Conservation (phyloP, 1,140 invertebrate species). For the Tetraneura akinire region DNA sequence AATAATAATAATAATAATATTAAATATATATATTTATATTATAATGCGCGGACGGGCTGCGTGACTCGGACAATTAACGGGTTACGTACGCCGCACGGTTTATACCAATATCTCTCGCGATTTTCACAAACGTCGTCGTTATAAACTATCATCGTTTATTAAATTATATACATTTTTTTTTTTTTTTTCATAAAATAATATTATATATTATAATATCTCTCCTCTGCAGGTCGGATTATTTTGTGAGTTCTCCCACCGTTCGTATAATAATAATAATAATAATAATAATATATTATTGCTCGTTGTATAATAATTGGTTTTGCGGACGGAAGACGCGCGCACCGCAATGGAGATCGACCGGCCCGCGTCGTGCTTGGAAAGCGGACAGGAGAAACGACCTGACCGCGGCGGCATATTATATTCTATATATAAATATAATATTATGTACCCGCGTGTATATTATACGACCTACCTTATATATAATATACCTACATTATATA, state of each 20-base stretch:
- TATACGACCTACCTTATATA: not conserved
- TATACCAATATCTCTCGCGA: no score
- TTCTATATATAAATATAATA: no score
- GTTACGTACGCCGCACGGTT: no score
- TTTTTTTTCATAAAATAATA: no score
- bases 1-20: not conserved
- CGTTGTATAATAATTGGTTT: conserved; percentile 29
- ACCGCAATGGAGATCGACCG: not conserved
- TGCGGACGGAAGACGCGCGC: not conserved
- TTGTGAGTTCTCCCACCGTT: not conserved
- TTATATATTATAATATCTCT: no score
- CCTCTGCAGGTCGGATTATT: not conserved
- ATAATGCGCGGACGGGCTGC: not conserved
- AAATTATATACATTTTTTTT: no score
- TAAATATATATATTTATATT: not conserved
- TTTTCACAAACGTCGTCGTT: conserved; percentile 3
- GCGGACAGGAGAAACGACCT: conserved; percentile 20
- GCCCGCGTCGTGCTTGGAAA: conserved; percentile 26
- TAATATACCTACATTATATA: not conserved
- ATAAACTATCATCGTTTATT: not conserved
- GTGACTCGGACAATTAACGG: conserved; percentile 41
- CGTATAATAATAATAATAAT: conserved; percentile 4
- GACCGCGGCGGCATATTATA: not conserved
- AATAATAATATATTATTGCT: not conserved
- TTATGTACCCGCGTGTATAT: not conserved